phyloP scores from a whole-genome alignment of 2,888 invertebrate genomes.

The Exephanes ischioxanthus region DNA sequence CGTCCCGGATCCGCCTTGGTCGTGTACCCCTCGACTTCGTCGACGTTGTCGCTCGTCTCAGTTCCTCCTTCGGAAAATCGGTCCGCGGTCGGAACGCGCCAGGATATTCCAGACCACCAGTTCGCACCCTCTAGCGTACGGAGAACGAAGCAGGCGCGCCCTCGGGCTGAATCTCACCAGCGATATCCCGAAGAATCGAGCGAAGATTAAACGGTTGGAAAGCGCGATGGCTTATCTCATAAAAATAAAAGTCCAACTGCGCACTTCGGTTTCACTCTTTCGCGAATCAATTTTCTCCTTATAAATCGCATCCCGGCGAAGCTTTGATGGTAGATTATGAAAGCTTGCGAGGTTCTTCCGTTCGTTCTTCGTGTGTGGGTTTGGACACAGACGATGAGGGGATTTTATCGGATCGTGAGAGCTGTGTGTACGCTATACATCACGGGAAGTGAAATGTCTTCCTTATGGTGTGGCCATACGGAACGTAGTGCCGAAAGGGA shows the following conservation, averaged over 20 bases:
- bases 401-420: conserved; percentile 52
- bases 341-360: conserved; percentile 10
- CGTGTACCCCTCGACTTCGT: conserved; percentile 78
- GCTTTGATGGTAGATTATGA: conserved; percentile 16
- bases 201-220: conserved; percentile 40
- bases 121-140: conserved; percentile 51
- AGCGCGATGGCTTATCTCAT: conserved; percentile 16
- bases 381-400: conserved; percentile 1
- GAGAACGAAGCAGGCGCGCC: conserved; percentile 31
- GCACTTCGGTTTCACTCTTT: conserved; percentile 30
- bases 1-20: conserved; percentile 80
- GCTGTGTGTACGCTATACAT: conserved; percentile 25
- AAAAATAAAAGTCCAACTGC: conserved; percentile 2
- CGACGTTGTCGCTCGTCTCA: conserved; percentile 69
- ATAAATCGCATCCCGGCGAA: conserved; percentile 48
- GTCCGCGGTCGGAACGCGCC: conserved; percentile 47
- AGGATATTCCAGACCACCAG: conserved; percentile 62
- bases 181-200: conserved; percentile 39
- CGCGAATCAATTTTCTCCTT: conserved; percentile 53
- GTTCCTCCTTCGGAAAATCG: conserved; percentile 56
- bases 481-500: conserved; percentile 7
- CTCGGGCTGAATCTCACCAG: conserved; percentile 5
- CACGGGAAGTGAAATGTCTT: conserved; percentile 49
- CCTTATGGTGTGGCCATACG: conserved; percentile 34
- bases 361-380: neutral